phyloP scores from a whole-genome alignment of 2,113 vertebrate genomes.

The Nesoenas mayeri region DNA sequence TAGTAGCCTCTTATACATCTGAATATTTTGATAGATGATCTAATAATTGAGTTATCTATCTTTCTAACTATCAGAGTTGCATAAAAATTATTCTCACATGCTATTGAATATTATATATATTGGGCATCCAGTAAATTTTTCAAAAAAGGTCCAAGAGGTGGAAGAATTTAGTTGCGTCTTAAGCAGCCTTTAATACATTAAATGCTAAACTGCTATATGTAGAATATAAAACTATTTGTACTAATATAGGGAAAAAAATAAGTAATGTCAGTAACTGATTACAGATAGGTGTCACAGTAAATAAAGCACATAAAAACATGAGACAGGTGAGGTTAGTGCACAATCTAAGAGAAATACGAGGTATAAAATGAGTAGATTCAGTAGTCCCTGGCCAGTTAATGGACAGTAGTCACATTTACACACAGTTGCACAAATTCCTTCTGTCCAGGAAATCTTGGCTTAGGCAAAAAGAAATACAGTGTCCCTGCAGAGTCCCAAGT shows the following conservation, averaged over 20 bases:
- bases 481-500: neutral
- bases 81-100: conserved; percentile 99
- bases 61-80: conserved; percentile 96
- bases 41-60: conserved; percentile 99
- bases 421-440: neutral
- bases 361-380: neutral
- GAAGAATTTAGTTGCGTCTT: conserved; percentile 71
- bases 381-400: neutral
- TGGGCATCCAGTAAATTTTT: conserved; percentile 88
- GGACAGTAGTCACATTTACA: conserved; percentile 14
- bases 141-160: conserved; percentile 80
- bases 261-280: conserved; percentile 11
- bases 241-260: neutral
- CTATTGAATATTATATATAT: conserved; percentile 98
- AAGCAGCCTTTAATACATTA: conserved; percentile 63
- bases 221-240: neutral
- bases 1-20: conserved; percentile 89
- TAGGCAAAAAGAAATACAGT: neutral
- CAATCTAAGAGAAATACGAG: neutral
- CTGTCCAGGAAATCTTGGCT: conserved; percentile 1
- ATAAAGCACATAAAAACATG: conserved; percentile 38
- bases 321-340: neutral
- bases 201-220: neutral
- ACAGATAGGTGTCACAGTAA: neutral
- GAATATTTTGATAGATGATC: conserved; percentile 97